Evolutionary conservation across 2,113 vertebrate genomes (phyloP), one percentile per base, ranked within the genome.

Genomic region (Actenoides hombroni): DNA sequence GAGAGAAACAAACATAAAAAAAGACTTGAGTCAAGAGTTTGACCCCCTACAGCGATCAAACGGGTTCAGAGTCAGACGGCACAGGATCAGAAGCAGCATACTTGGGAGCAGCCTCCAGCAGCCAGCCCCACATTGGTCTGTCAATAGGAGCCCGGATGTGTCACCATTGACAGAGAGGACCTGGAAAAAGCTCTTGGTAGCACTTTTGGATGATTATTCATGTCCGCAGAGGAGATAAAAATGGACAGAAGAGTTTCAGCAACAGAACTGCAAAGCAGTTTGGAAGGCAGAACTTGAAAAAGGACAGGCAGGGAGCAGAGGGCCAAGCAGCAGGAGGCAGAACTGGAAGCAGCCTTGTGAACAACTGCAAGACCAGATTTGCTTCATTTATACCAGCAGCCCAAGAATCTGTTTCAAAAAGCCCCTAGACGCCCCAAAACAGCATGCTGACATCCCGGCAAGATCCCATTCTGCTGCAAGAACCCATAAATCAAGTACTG

Each of bases 131-230:
- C 28, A 9, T 13, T 4, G 3, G 23, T 11, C 82, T 42, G 33
- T 35, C 68, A 24, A 2, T n/a, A 33, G 0, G 7, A 73, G 75
- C 44, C 51, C 8, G 42, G 20, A 13, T 11, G 15, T 0, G 0
- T 25, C 26, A 9, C 42, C 82, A 33, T 2, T 18, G 4, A 7
- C 35, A 40, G 21, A 48, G 42, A n/a, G 76, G 44, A 37, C 23
- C 35, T 7, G n/a, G 31, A 12, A 42, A 54, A 67, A 64, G 40
- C 54, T 61, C 61, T 73, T 40, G 10, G 54, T 1, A 39, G 44
- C 42, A 7, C 46, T 77, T 46, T 7, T 39, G 46, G 13, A 48
- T 9, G 35, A 57, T n/a, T 53, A 37, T 40, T 84, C 49, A 46
- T 35, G 51, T 26, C 25, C 1, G 0, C 33, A 2, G 2, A 25